phyloP scores from a whole-genome alignment of 1,140 invertebrate genomes.

The Polypedilum vanderplanki region DNA sequence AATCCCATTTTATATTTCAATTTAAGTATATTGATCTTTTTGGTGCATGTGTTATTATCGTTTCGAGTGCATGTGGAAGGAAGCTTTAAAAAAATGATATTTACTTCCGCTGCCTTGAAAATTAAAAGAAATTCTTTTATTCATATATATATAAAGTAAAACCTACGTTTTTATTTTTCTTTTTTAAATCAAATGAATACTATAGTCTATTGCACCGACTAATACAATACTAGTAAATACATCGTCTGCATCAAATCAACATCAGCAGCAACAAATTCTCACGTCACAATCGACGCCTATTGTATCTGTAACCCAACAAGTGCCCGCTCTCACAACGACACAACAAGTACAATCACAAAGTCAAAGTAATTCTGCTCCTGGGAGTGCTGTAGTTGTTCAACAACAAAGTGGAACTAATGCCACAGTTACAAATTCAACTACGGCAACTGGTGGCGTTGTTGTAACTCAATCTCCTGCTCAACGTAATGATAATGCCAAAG shows the following conservation, averaged over 20 bases:
- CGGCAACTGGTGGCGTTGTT: background rate
- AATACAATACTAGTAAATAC: conserved; percentile 8
- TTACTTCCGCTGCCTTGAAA: conserved; percentile 16
- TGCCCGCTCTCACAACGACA: conserved; percentile 22
- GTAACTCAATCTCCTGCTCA: background rate
- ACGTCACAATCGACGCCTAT: conserved; percentile 1
- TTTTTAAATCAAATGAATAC: background rate
- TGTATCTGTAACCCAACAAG: conserved; percentile 1
- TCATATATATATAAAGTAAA: background rate
- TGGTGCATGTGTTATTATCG: background rate
- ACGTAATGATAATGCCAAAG: conserved; percentile 76
- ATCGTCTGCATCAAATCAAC: background rate
- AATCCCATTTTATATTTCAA: background rate
- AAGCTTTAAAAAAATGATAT: background rate
- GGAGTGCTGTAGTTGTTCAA: background rate
- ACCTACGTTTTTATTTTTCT: background rate
- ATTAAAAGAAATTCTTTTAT: background rate
- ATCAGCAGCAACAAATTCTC: conserved; percentile 22
- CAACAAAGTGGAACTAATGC: background rate
- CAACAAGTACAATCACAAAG: background rate
- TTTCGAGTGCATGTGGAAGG: conserved; percentile 4
- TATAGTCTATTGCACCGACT: conserved; percentile 11
- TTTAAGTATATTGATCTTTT: background rate
- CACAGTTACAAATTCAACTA: background rate
- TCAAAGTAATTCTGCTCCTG: background rate